Percentiles rank a stretch among this genome's conserved stretches.
Conservation (phyloP, 2,888 invertebrate genomes). For the Diplazon laetatorius region DNA sequence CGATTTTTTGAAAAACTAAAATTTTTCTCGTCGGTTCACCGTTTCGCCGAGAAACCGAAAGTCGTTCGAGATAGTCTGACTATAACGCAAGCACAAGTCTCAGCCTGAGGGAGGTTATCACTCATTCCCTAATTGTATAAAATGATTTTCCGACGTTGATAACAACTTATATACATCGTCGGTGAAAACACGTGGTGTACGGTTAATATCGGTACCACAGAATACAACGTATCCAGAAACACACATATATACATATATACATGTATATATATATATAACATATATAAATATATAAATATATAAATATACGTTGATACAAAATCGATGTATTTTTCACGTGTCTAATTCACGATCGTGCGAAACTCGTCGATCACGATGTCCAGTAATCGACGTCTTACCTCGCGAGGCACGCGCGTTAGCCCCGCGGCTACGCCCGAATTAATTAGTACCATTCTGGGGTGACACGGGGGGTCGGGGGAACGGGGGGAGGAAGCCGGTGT, state of each 20-base stretch:
- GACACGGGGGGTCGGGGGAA: too few relatives aligned
- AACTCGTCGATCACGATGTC: slow-evolving; percentile 56
- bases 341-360: slow-evolving; percentile 56
- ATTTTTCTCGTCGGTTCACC: too few relatives aligned
- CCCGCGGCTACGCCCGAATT: slow-evolving; percentile 55
- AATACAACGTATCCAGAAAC: slow-evolving; percentile 3
- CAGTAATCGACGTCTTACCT: slow-evolving; percentile 41
- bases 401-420: slow-evolving; percentile 31
- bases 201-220: background rate
- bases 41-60: slow-evolving; percentile 22
- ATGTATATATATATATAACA: too few relatives aligned
- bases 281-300: too few relatives aligned
- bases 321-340: slow-evolving; percentile 21
- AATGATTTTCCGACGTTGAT: slow-evolving; percentile 18
- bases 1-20: too few relatives aligned
- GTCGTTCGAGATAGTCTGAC: background rate
- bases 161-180: too few relatives aligned
- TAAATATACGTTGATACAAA: background rate
- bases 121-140: slow-evolving; percentile 37
- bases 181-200: slow-evolving; percentile 1
- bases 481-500: too few relatives aligned
- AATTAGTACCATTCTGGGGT: slow-evolving; percentile 49
- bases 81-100: background rate
- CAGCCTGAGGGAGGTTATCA: slow-evolving; percentile 6
- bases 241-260: too few relatives aligned